Conservation (phyloP, 2,113 vertebrate genomes). For the Grammomys surdaster region DNA sequence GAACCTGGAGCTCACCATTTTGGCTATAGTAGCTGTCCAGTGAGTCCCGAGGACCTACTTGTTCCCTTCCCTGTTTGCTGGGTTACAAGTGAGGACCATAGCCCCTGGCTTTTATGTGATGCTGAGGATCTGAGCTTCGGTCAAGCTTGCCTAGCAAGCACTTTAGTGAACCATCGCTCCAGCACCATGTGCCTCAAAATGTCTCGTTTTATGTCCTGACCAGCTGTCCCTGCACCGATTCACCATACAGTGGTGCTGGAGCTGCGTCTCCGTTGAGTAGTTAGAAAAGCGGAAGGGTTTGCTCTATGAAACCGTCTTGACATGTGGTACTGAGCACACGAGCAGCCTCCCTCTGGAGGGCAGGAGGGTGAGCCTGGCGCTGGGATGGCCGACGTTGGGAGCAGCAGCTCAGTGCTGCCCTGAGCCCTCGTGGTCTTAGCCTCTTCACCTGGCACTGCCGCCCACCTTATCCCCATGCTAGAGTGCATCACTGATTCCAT, state of each 20-base stretch:
- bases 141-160: neutral
- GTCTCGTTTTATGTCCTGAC: neutral
- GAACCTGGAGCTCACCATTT: neutral
- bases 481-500: rapidly evolving
- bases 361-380: neutral
- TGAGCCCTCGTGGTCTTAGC: neutral
- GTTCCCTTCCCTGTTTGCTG: neutral
- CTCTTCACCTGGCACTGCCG: rapidly evolving
- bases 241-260: neutral
- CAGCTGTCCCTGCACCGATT: neutral
- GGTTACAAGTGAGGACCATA: too few species aligned
- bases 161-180: too few species aligned
- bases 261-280: neutral
- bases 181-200: neutral
- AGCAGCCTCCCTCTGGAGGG: too few species aligned
- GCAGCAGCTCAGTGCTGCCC: rapidly evolving
- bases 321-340: neutral
- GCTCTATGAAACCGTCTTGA: neutral
- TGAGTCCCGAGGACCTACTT: neutral
- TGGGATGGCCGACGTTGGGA: rapidly evolving
- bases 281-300: neutral
- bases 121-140: neutral
- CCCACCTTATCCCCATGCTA: rapidly evolving
- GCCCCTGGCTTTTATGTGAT: neutral
- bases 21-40: neutral